Conservation (phyloP, 2,888 invertebrate genomes). For the Machimus rusticus region DNA sequence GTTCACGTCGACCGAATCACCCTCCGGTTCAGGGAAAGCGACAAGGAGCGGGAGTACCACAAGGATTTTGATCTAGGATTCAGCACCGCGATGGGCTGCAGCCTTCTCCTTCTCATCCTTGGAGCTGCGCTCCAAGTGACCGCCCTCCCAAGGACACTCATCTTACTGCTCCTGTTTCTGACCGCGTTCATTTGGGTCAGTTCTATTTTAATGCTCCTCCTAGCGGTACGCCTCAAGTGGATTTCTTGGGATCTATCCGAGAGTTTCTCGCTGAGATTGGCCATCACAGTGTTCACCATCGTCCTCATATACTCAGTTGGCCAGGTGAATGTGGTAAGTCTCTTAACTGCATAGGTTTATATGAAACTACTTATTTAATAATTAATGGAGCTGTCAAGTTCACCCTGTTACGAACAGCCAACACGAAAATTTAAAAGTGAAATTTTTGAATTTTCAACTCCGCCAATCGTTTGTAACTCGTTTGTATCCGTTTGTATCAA, state of each 20-base stretch:
- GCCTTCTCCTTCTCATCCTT: constrained; percentile 77
- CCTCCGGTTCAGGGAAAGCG: constrained; percentile 82
- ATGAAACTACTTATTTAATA: neutral
- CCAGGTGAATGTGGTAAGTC: constrained; percentile 90
- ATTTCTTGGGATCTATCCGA: constrained; percentile 87
- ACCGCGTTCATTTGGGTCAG: constrained; percentile 92
- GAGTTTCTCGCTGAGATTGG: constrained; percentile 81
- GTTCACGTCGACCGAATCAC: constrained; percentile 87
- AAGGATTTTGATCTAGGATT: constrained; percentile 86
- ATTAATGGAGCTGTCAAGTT: too few relatives aligned
- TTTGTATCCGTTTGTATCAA: too few relatives aligned
- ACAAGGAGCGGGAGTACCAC: constrained; percentile 89
- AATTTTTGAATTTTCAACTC: too few relatives aligned
- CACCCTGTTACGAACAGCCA: too few relatives aligned
- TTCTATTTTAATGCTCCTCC: constrained; percentile 81
- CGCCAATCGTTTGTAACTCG: too few relatives aligned
- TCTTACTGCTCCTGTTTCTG: constrained; percentile 83
- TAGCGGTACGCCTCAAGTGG: constrained; percentile 83
- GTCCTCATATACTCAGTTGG: constrained; percentile 87
- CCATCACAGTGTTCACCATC: constrained; percentile 87
- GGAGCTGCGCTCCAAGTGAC: constrained; percentile 77
- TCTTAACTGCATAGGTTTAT: neutral
- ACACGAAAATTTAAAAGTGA: too few relatives aligned
- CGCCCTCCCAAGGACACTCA: constrained; percentile 83
- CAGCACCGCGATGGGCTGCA: constrained; percentile 81